Evolutionary conservation across 1,140 invertebrate genomes (phyloP).

Genomic region (Drosophila tsacasi): DNA sequence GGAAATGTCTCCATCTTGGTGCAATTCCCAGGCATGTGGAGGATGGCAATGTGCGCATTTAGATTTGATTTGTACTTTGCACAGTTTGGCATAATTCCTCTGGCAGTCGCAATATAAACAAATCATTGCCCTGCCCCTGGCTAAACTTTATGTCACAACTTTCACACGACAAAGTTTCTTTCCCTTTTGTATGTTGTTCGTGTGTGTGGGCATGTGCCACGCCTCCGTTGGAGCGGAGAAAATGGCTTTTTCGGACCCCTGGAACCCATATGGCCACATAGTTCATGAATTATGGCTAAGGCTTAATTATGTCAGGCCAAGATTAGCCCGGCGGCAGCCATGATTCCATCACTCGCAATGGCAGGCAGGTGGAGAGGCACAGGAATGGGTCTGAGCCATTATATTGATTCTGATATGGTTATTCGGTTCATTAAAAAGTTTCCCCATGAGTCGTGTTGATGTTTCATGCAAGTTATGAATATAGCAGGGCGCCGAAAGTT

Average conservation of each 20-base stretch:
- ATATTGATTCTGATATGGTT: slow-evolving; percentile 69
- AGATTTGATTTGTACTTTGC: slow-evolving; percentile 61
- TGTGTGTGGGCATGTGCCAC: background rate
- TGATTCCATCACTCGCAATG: slow-evolving; percentile 11
- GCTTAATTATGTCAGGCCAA: slow-evolving; percentile 61
- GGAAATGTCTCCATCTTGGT: slow-evolving; percentile 1
- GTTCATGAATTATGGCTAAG: slow-evolving; percentile 57
- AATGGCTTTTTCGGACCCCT: slow-evolving; percentile 7
- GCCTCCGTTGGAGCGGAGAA: slow-evolving; percentile 1
- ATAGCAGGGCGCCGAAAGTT: slow-evolving; percentile 62
- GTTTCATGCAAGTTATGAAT: slow-evolving; percentile 72
- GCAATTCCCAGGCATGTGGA: slow-evolving; percentile 26
- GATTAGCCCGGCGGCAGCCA: slow-evolving; percentile 46
- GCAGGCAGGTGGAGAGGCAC: background rate
- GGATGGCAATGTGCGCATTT: slow-evolving; percentile 32
- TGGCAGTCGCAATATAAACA: slow-evolving; percentile 58
- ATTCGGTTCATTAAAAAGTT: slow-evolving; percentile 79
- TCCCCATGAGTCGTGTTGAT: slow-evolving; percentile 59
- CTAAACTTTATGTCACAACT: slow-evolving; percentile 64
- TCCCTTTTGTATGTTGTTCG: slow-evolving; percentile 14
- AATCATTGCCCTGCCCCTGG: slow-evolving; percentile 60
- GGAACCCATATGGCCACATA: slow-evolving; percentile 40
- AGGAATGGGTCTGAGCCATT: background rate
- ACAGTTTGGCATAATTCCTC: slow-evolving; percentile 54
- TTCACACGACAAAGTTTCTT: slow-evolving; percentile 61